These are phyloP conservation scores for Takifugu rubripes DNA, from an alignment of 2,797 vertebrate genomes.

Conservation along the genomic window DNA sequence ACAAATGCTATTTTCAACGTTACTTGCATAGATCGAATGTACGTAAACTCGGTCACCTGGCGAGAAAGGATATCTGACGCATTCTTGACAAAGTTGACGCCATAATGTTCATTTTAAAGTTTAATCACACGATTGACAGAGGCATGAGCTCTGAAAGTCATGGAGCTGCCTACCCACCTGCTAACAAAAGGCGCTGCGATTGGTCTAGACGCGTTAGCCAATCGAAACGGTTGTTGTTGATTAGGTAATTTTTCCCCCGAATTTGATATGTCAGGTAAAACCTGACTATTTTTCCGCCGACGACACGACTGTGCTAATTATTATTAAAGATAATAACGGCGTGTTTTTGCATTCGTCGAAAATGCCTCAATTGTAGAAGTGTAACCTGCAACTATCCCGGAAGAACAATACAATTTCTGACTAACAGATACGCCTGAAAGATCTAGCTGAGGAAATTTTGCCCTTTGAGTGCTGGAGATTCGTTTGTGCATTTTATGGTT, in stretches of 20 bases:
- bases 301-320: too few relatives aligned
- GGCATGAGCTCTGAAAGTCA: slow-evolving; percentile 54
- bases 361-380: too few relatives aligned
- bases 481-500: too few relatives aligned
- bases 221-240: slow-evolving; percentile 32
- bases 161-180: not conserved
- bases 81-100: slow-evolving; percentile 48
- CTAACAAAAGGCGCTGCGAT: slow-evolving; percentile 20
- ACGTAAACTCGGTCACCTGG: slow-evolving; percentile 52
- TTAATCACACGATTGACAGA: slow-evolving; percentile 3
- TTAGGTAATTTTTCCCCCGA: accelerated
- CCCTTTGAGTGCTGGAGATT: too few relatives aligned
- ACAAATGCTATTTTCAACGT: not conserved
- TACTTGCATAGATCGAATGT: not conserved
- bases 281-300: too few relatives aligned
- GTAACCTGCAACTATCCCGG: too few relatives aligned
- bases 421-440: too few relatives aligned
- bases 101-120: slow-evolving; percentile 60
- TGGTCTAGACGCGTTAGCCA: slow-evolving; percentile 46
- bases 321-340: too few relatives aligned
- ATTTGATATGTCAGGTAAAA: too few relatives aligned
- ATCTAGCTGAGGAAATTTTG: too few relatives aligned
- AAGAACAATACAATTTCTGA: too few relatives aligned
- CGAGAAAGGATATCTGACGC: slow-evolving; percentile 20
- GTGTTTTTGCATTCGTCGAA: too few relatives aligned